A percentile compares a stretch with the other conserved stretches of the same genome.
These are phyloP conservation scores for Habroteleia sp. DNA, from an alignment of 2,888 invertebrate genomes.

Conservation along the genomic window DNA sequence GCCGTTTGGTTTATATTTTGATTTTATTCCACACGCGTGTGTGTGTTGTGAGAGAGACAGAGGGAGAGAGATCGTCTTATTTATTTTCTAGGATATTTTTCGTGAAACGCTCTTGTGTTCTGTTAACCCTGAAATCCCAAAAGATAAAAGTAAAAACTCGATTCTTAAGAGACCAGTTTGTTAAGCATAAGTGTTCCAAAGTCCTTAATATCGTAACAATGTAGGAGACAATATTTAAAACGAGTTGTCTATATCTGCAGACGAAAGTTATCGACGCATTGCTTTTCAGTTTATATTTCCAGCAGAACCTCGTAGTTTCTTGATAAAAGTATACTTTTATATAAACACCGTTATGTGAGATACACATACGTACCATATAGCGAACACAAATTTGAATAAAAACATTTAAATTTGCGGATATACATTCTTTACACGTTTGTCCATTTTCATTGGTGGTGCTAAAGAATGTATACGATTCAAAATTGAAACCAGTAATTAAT, in stretches of 20 bases:
- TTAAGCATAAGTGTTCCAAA: conserved; percentile 25
- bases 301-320: conserved; percentile 34
- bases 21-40: no score
- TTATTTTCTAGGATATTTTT: conserved; percentile 11
- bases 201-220: conserved; percentile 27
- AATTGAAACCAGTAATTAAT: conserved; percentile 31
- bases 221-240: conserved; percentile 42
- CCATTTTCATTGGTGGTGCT: conserved; percentile 7
- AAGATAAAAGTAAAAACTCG: conserved; percentile 32
- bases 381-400: conserved; percentile 47
- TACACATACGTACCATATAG: conserved; percentile 32
- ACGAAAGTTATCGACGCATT: conserved; percentile 10
- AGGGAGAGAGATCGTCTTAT: no score
- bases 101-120: conserved; percentile 22
- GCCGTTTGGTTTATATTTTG: no score
- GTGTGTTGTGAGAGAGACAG: no score
- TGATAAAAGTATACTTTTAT: conserved; percentile 50
- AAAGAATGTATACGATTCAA: conserved; percentile 11
- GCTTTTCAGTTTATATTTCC: conserved; percentile 37
- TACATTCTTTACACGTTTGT: conserved; percentile 23
- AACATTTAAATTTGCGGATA: conserved; percentile 43
- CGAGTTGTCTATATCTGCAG: conserved; percentile 20
- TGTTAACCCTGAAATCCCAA: conserved; percentile 43
- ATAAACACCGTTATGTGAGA: conserved; percentile 51
- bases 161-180: conserved; percentile 32